Conservation (phyloP, 2,797 vertebrate genomes). For the Podarcis siculus region DNA sequence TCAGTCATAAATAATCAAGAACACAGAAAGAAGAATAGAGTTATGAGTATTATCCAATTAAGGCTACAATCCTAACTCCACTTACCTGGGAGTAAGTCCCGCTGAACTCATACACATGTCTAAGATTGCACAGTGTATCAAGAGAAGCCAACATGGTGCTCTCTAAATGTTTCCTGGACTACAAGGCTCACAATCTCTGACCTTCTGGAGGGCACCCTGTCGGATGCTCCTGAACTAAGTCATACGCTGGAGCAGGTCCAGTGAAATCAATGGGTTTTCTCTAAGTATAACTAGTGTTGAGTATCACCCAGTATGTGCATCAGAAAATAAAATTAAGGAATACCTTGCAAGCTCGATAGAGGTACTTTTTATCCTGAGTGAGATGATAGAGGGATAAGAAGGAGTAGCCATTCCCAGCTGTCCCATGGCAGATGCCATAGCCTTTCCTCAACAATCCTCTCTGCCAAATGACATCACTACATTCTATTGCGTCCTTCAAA, state of each 20-base stretch:
- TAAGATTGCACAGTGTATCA: not conserved
- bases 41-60: too few species aligned
- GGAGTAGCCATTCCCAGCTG: slow-evolving; percentile 93
- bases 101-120: too few species aligned
- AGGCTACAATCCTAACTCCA: too few species aligned
- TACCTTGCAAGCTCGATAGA: slow-evolving; percentile 96
- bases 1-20: not conserved
- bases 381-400: slow-evolving; percentile 92
- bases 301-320: not conserved
- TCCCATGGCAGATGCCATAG: slow-evolving; percentile 95
- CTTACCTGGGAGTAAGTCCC: too few species aligned
- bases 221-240: too few species aligned
- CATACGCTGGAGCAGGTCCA: too few species aligned
- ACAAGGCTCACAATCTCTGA: too few species aligned
- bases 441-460: slow-evolving; percentile 94
- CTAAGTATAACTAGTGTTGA: too few species aligned
- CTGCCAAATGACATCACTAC: slow-evolving; percentile 95
- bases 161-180: too few species aligned
- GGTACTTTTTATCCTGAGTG: slow-evolving; percentile 92
- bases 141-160: too few species aligned
- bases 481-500: slow-evolving; percentile 92
- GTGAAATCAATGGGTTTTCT: too few species aligned
- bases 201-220: too few species aligned
- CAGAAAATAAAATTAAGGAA: not conserved
- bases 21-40: not conserved